A percentile compares a stretch with the other conserved stretches of the same genome.
Conservation (phyloP, 2,888 invertebrate species). For the Enchytraeus crypticus region DNA sequence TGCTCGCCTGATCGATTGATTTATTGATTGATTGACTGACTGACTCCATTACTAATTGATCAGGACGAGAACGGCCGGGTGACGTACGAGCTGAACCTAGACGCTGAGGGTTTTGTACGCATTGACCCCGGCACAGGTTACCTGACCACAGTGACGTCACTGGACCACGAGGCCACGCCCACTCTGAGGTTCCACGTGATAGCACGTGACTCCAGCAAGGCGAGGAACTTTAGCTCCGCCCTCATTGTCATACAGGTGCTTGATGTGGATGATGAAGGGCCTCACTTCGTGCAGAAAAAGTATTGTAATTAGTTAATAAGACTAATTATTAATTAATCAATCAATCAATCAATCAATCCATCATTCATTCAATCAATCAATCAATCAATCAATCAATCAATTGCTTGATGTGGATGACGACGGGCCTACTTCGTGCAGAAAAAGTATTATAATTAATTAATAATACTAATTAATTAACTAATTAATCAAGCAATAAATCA, state of each 20-base stretch:
- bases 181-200: slow-evolving; percentile 30
- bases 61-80: slow-evolving; percentile 35
- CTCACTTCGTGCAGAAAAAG: not conserved
- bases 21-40: too few relatives aligned
- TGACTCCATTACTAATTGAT: too few relatives aligned
- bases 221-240: slow-evolving; percentile 30
- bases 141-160: slow-evolving; percentile 7
- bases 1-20: too few relatives aligned
- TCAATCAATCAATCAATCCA: too few relatives aligned
- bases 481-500: too few relatives aligned
- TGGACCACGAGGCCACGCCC: slow-evolving; percentile 14
- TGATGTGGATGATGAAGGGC: slow-evolving; percentile 27
- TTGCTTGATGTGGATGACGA: too few relatives aligned
- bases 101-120: slow-evolving; percentile 1
- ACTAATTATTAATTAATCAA: too few relatives aligned
- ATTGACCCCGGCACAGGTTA: slow-evolving; percentile 12
- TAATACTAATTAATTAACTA: too few relatives aligned
- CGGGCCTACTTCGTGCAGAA: too few relatives aligned
- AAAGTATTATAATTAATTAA: too few relatives aligned
- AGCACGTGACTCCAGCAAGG: slow-evolving; percentile 34
- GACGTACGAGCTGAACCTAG: slow-evolving; percentile 26
- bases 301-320: not conserved
- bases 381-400: too few relatives aligned
- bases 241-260: slow-evolving; percentile 30
- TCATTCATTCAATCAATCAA: too few relatives aligned